Evolutionary conservation across 2,797 vertebrate genomes (phyloP), one percentile per base, ranked within the genome.

Genomic region (Diceros bicornis): DNA sequence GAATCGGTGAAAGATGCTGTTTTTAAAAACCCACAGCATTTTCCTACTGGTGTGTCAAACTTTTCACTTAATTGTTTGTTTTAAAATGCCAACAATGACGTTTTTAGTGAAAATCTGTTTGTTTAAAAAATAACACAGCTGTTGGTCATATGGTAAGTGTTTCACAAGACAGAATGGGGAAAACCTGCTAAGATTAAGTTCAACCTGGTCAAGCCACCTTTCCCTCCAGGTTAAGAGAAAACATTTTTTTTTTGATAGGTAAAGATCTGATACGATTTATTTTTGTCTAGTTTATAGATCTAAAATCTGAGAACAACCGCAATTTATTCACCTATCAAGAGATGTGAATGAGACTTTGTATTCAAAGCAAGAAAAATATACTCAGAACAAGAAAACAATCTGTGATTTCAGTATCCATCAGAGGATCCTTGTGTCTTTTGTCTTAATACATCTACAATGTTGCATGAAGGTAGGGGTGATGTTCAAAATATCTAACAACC

Each of bases 41-140:
- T 55, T 55, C 82, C n/a, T 92, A 77, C 69, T 34, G 77, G 12
- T 92, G 98, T 97, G 96, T 98, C 91, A 98, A 98, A 97, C 68
- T 97, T 98, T 62, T 18, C 95, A 93, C 97, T 97, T 94, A 98
- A 97, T 97, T 97, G 91, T 97, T 98, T 98, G 75, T 98, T 98
- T 98, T 95, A 97, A 94, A 97, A 95, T 97, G 75, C 78, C 97
- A 96, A 90, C 59, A 37, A 62, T 97, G 94, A 97, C 66, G 62
- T 83, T 79, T 71, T 96, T 96, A 96, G 84, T 96, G 96, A 98
- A 98, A 97, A 97, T 89, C 88, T 88, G 83, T 95, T 61, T 98
- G 94, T 98, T 98, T 98, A 97, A 97, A 93, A 98, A 95, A 94
- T 94, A 95, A 91, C 85, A 97, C 97, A 98, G 97, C 98, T 98